A percentile compares a stretch with the other conserved stretches of the same genome.
Conservation (phyloP, 2,888 invertebrate genomes). For the Zygothrica quintamaculata region DNA sequence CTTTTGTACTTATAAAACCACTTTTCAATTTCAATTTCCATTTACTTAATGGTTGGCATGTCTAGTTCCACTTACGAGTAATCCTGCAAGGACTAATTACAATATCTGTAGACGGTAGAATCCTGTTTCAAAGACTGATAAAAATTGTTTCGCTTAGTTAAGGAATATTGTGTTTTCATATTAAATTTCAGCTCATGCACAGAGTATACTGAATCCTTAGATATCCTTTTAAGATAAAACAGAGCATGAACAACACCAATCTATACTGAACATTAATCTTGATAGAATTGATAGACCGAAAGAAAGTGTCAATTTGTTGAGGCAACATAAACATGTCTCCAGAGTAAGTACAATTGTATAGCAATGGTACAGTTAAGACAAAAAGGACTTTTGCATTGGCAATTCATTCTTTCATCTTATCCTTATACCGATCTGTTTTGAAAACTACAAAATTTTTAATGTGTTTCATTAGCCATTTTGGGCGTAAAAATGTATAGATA, state of each 20-base stretch:
- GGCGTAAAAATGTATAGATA: background rate
- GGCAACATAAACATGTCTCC: conserved; percentile 33
- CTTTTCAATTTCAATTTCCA: conserved; percentile 1
- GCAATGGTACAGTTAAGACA: conserved; percentile 23
- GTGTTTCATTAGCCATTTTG: conserved; percentile 1
- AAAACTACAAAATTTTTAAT: background rate
- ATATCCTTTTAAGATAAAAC: conserved; percentile 8
- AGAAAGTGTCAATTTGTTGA: conserved; percentile 38
- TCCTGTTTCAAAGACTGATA: conserved; percentile 36
- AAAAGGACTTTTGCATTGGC: background rate
- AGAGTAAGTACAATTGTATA: background rate
- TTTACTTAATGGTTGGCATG: conserved; percentile 31
- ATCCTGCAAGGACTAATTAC: conserved; percentile 46
- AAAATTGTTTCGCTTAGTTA: conserved; percentile 27
- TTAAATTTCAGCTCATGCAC: conserved; percentile 27
- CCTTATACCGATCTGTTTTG: background rate
- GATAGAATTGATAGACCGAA: conserved; percentile 21
- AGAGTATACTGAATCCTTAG: conserved; percentile 5
- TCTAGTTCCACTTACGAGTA: conserved; percentile 31
- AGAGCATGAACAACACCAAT: conserved; percentile 13
- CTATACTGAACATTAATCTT: conserved; percentile 25
- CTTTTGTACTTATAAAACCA: conserved; percentile 18
- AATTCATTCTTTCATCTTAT: background rate
- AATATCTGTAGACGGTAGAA: conserved; percentile 24
- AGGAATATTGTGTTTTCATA: conserved; percentile 26